Evolutionary conservation across 2,888 invertebrate species (phyloP).

Genomic region (Glaucopsyche alexis): DNA sequence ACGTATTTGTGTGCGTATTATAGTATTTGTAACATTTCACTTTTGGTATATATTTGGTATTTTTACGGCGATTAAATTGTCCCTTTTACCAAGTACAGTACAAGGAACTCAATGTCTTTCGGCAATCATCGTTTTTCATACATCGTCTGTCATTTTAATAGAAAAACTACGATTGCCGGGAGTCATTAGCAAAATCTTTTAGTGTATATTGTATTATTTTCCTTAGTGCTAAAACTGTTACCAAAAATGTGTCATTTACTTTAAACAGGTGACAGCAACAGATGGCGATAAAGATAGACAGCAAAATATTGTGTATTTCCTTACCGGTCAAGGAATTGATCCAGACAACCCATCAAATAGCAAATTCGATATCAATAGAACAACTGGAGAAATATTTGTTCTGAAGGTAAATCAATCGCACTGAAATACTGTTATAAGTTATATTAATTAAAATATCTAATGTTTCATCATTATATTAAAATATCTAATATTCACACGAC

Average conservation of each 20-base stretch:
- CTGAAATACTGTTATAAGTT: neutral
- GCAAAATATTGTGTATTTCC: conserved; percentile 96
- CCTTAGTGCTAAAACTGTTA: neutral
- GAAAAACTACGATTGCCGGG: no score
- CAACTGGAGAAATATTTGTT: conserved; percentile 96
- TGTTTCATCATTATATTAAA: no score
- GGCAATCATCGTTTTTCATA: no score
- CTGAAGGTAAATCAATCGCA: conserved; percentile 85
- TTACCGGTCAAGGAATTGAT: conserved; percentile 97
- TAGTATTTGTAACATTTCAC: no score
- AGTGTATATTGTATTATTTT: neutral
- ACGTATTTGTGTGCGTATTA: no score
- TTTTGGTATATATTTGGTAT: neutral
- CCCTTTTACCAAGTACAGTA: no score
- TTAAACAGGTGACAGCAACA: conserved; percentile 92
- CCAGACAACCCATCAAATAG: conserved; percentile 96
- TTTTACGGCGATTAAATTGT: neutral
- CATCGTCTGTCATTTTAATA: no score
- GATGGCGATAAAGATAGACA: conserved; percentile 97
- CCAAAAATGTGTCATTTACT: neutral
- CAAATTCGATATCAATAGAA: conserved; percentile 97
- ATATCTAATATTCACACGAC: no score
- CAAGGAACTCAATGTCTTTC: no score
- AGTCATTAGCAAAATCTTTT: neutral
- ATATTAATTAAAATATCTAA: no score